A percentile compares a stretch with the other conserved stretches of the same genome.
Evolutionary conservation across 2,113 vertebrate species (phyloP).

Genomic region (Vimba vimba): DNA sequence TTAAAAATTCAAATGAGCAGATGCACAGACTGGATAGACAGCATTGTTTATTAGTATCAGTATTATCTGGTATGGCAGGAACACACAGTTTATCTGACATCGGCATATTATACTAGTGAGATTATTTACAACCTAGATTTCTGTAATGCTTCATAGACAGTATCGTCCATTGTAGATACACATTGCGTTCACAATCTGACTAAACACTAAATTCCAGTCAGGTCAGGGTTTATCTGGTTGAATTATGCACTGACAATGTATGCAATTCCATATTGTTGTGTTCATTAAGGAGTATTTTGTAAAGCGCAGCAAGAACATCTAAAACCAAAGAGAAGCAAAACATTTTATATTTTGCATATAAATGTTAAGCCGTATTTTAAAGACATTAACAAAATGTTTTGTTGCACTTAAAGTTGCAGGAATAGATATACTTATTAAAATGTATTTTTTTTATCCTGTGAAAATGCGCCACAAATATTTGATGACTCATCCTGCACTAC

Average conservation of each 20-base stretch:
- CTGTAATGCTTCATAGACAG: neutral
- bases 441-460: neutral
- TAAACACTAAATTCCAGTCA: neutral
- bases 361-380: neutral
- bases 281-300: neutral
- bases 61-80: neutral
- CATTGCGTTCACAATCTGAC: neutral
- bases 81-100: neutral
- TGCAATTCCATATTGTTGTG: neutral
- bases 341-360: neutral
- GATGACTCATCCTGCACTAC: neutral
- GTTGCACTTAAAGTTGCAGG: neutral
- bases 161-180: neutral
- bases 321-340: neutral
- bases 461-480: neutral
- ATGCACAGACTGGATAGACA: neutral
- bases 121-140: neutral
- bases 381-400: neutral
- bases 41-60: neutral
- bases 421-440: neutral
- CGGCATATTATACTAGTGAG: neutral
- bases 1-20: neutral
- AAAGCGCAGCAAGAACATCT: neutral
- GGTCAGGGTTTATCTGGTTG: neutral
- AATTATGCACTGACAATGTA: neutral